Percentiles rank a stretch among this genome's conserved stretches.
Conservation (phyloP, 2,113 vertebrate species). For the Phyllostomus hastatus region DNA sequence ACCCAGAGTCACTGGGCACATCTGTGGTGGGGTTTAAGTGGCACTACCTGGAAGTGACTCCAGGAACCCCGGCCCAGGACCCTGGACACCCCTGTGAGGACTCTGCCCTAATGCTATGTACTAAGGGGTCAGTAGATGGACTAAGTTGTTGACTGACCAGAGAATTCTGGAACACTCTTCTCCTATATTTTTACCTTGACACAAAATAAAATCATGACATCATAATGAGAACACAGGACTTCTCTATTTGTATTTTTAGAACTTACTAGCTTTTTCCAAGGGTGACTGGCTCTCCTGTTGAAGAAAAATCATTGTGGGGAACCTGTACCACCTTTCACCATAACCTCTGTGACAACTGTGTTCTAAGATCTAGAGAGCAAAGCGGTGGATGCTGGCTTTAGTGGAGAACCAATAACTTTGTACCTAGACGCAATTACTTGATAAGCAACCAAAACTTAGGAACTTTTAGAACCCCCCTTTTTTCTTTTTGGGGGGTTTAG, state of each 20-base stretch:
- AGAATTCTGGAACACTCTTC: neutral
- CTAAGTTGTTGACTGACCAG: neutral
- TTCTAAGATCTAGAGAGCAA: constrained; percentile 8
- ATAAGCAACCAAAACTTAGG: neutral
- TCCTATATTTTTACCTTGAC: constrained; percentile 34
- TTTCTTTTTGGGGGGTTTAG: neutral
- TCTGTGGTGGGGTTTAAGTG: neutral
- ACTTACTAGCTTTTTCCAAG: constrained; percentile 35
- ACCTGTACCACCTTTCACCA: neutral
- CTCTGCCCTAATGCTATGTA: neutral
- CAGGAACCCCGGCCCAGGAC: neutral
- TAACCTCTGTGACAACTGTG: neutral
- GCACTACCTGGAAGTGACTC: neutral
- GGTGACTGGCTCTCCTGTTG: neutral
- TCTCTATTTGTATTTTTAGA: constrained; percentile 63
- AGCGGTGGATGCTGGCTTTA: neutral
- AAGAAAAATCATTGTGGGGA: neutral
- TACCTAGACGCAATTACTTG: neutral
- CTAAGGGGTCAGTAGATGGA: neutral
- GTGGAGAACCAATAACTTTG: neutral
- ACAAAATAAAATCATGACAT: constrained; percentile 55
- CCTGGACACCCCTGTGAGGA: neutral
- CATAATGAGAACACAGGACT: constrained; percentile 8
- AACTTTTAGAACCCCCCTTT: neutral
- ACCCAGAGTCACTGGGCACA: neutral